Conservation (phyloP, 2,113 vertebrate genomes). For the Hemiprocne comata region DNA sequence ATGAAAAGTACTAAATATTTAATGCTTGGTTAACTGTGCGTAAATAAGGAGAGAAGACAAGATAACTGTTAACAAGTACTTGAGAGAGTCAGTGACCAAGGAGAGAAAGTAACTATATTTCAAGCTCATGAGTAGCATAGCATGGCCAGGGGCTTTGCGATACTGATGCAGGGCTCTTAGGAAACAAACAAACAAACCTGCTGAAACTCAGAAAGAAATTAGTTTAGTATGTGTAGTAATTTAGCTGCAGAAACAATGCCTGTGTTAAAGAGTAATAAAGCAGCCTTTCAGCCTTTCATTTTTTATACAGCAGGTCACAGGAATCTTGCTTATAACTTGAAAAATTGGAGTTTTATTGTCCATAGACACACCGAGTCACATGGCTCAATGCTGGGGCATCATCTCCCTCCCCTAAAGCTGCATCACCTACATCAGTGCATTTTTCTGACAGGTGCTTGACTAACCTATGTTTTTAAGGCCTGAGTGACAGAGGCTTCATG, state of each 20-base stretch:
- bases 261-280: background rate
- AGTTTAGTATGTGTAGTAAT: background rate
- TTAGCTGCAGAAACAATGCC: background rate
- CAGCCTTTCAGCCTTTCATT: background rate
- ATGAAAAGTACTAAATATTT: background rate
- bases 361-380: background rate
- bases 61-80: background rate
- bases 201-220: background rate
- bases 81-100: background rate
- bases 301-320: background rate
- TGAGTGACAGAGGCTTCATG: background rate
- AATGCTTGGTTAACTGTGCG: background rate
- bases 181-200: background rate
- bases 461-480: background rate
- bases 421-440: background rate
- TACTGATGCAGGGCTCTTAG: background rate
- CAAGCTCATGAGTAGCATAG: background rate
- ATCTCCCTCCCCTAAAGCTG: background rate
- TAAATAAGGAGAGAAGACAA: background rate
- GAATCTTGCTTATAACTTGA: background rate
- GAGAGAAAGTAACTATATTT: background rate
- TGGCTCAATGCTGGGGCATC: background rate
- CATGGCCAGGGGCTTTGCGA: background rate
- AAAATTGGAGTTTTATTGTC: background rate
- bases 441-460: background rate